Percentiles rank a stretch among this genome's conserved stretches.
These are phyloP conservation scores for Ranitomeya imitator DNA, from an alignment of 2,113 vertebrate genomes.

Conservation along the genomic window DNA sequence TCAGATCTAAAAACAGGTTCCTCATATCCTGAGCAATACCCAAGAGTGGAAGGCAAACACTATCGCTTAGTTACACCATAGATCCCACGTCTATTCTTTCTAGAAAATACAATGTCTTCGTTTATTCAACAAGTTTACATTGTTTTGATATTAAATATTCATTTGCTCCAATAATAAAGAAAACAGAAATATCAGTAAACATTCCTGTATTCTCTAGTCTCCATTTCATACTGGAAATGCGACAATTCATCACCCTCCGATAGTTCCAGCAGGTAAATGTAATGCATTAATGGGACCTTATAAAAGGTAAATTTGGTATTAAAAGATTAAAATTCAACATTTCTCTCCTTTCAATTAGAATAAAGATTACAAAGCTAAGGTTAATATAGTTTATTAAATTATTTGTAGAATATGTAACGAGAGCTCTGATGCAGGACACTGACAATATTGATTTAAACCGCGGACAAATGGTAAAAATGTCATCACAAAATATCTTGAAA, in stretches of 20 bases:
- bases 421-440: neutral
- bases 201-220: neutral
- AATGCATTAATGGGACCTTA: neutral
- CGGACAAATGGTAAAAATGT: neutral
- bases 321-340: neutral
- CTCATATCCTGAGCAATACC: neutral
- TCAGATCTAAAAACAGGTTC: neutral
- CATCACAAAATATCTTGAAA: neutral
- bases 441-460: neutral
- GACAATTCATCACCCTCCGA: too few relatives aligned
- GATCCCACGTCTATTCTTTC: neutral
- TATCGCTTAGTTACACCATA: neutral
- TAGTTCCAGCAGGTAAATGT: neutral
- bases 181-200: neutral
- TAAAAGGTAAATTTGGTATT: neutral
- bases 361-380: neutral
- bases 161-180: neutral
- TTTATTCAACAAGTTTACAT: neutral
- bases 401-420: neutral
- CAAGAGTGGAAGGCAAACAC: neutral
- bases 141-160: neutral
- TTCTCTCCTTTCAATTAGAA: neutral
- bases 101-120: neutral
- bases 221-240: too few relatives aligned
- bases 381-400: neutral